Conservation (phyloP, 2,113 vertebrate species). For the Himantopus leucocephalus region DNA sequence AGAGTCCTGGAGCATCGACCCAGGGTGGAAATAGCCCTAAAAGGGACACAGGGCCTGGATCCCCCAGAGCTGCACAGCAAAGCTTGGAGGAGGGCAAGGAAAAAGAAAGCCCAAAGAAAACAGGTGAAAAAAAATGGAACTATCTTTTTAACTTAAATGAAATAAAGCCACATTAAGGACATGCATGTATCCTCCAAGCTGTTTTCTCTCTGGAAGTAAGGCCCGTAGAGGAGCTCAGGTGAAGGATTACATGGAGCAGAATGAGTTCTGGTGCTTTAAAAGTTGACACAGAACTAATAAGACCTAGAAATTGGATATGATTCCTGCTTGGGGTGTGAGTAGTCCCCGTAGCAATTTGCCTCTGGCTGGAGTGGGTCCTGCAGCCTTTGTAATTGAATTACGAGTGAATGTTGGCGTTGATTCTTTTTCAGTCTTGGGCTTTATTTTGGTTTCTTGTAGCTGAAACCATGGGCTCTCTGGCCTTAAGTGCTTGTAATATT, state of each 20-base stretch:
- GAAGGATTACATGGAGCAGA: background rate
- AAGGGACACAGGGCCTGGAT: background rate
- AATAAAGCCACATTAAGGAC: background rate
- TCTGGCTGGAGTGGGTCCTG: background rate
- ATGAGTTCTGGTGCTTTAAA: background rate
- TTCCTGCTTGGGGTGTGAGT: background rate
- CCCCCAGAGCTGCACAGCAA: background rate
- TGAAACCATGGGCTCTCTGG: rapidly evolving
- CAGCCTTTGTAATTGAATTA: background rate
- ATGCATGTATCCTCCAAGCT: background rate
- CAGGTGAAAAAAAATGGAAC: background rate
- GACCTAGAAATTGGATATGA: background rate
- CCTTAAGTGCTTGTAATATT: background rate
- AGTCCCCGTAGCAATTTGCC: background rate
- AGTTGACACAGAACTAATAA: background rate
- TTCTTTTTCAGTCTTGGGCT: background rate
- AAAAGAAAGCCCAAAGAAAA: background rate
- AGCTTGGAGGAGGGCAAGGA: background rate
- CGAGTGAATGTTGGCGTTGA: background rate
- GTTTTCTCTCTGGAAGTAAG: background rate
- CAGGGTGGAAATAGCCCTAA: background rate
- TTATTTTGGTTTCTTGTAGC: background rate
- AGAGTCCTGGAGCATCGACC: slow-evolving; percentile 10
- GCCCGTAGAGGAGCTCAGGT: background rate
- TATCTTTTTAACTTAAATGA: background rate